These are phyloP conservation scores for Hesperia comma DNA, from an alignment of 2,888 invertebrate species.

Conservation along the genomic window DNA sequence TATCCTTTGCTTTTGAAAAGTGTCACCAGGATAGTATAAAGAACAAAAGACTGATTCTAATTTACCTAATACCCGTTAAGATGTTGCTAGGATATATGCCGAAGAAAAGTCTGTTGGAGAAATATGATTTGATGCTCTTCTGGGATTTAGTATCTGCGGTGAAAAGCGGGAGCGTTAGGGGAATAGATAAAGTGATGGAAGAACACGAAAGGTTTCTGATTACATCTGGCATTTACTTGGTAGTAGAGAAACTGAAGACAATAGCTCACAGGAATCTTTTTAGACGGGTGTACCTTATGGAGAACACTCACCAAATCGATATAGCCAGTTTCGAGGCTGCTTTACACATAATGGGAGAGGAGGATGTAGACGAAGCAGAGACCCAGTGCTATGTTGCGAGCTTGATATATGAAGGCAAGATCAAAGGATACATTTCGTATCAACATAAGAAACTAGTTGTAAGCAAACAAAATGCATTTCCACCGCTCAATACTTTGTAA, in stretches of 20 bases:
- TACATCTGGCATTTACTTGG: conserved; percentile 97
- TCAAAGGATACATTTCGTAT: conserved; percentile 99
- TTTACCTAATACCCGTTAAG: conserved; percentile 98
- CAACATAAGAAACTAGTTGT: conserved; percentile 98
- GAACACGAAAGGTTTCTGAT: conserved; percentile 96
- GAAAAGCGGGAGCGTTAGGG: conserved; percentile 93
- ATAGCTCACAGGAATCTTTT: conserved; percentile 98
- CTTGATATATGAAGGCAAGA: conserved; percentile 97
- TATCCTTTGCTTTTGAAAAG: conserved; percentile 96
- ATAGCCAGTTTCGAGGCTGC: conserved; percentile 93
- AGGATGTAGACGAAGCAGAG: conserved; percentile 96
- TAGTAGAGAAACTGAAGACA: conserved; percentile 97
- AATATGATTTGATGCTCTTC: conserved; percentile 96
- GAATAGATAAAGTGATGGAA: conserved; percentile 92
- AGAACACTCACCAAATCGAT: conserved; percentile 94
- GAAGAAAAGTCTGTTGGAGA: conserved; percentile 89
- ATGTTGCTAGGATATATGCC: conserved; percentile 99
- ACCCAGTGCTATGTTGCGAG: conserved; percentile 98
- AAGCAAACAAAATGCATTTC: conserved; percentile 98
- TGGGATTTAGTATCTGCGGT: conserved; percentile 94
- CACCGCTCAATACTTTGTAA: conserved; percentile 87
- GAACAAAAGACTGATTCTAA: conserved; percentile 96
- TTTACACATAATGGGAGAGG: conserved; percentile 90
- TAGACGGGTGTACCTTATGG: conserved; percentile 92
- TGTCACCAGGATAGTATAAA: conserved; percentile 91